Evolutionary conservation across 2,888 invertebrate genomes (phyloP).

Genomic region (Beris morrisii): DNA sequence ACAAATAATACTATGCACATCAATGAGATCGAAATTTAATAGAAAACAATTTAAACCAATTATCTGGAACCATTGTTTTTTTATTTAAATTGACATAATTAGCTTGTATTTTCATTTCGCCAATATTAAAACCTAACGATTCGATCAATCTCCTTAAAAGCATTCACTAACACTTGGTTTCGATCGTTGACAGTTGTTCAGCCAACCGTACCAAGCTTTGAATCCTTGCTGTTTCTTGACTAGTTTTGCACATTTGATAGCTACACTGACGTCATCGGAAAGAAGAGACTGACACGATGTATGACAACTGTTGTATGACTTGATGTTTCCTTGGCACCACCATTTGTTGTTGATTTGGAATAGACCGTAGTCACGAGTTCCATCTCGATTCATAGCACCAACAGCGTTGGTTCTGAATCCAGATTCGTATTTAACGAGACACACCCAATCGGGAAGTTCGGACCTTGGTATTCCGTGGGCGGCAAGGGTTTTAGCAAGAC

Average conservation of each 20-base stretch:
- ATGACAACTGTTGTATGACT: neutral
- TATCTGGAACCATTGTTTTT: too few species aligned
- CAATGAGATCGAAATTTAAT: too few species aligned
- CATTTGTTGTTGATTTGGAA: neutral
- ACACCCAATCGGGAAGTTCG: conserved; percentile 6
- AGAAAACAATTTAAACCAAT: too few species aligned
- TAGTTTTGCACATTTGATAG: neutral
- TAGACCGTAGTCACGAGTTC: neutral
- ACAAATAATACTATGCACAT: too few species aligned
- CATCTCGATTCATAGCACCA: neutral
- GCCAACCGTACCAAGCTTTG: neutral
- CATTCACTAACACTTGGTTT: conserved; percentile 5
- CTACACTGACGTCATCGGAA: neutral
- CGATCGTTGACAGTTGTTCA: neutral
- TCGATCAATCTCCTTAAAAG: neutral
- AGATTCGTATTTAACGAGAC: conserved; percentile 3
- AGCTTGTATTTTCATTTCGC: too few species aligned
- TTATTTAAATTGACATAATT: too few species aligned
- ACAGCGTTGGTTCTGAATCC: conserved; percentile 7
- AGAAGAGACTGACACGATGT: neutral
- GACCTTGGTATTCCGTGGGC: conserved; percentile 11
- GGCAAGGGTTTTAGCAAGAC: conserved; percentile 8
- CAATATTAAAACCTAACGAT: too few species aligned
- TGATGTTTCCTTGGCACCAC: conserved; percentile 3
- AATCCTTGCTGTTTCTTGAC: neutral